Conservation (phyloP, 2,113 vertebrate genomes). For the Sebastes schlegelii region DNA sequence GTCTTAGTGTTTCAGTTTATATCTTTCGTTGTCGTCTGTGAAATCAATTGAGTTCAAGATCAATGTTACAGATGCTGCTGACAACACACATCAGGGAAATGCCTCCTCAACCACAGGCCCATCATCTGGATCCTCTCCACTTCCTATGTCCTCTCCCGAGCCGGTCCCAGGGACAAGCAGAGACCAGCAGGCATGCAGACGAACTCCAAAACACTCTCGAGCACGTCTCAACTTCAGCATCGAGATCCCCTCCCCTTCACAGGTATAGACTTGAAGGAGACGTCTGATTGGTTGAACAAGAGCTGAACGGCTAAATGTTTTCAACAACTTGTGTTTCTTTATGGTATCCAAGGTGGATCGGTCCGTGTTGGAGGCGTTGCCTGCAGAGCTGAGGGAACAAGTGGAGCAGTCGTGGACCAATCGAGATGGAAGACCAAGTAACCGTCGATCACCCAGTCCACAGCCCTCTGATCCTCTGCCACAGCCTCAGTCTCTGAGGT, state of each 20-base stretch:
- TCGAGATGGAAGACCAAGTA: constrained; percentile 72
- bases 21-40: not conserved
- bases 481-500: constrained; percentile 66
- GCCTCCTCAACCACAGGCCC: constrained; percentile 74
- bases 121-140: constrained; percentile 65
- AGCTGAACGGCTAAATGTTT: not conserved
- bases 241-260: constrained; percentile 94
- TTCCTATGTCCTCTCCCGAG: constrained; percentile 72
- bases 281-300: not conserved
- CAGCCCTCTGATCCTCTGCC: constrained; percentile 63
- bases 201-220: constrained; percentile 83
- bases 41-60: constrained; percentile 34
- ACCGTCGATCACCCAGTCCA: constrained; percentile 35
- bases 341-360: constrained; percentile 88
- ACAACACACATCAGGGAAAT: constrained; percentile 78
- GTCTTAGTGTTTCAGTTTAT: not conserved
- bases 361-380: constrained; percentile 94
- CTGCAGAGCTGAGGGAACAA: constrained; percentile 91
- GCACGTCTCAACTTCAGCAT: constrained; percentile 91
- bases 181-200: constrained; percentile 75
- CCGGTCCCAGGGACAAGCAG: constrained; percentile 84
- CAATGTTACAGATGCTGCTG: constrained; percentile 70
- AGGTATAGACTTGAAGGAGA: constrained; percentile 82
- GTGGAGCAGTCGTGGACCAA: constrained; percentile 88
- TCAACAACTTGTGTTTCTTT: not conserved